Conservation (phyloP, 2,113 vertebrate species). For the Cricetomys ansorgei region DNA sequence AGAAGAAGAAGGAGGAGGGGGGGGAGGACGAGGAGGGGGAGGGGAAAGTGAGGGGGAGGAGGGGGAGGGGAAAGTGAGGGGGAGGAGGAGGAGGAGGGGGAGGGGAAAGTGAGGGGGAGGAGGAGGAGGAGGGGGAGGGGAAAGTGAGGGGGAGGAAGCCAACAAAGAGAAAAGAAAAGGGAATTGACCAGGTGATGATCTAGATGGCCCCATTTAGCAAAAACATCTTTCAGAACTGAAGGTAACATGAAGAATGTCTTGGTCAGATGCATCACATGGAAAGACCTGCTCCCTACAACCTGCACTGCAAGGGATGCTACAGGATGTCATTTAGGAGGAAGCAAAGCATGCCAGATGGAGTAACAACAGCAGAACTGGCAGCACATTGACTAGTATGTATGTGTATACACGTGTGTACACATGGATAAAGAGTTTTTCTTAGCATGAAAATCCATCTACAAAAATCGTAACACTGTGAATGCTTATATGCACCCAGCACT, state of each 20-base stretch:
- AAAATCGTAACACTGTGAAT: rapidly evolving
- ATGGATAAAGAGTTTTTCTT: background rate
- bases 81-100: background rate
- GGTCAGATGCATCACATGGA: rapidly evolving
- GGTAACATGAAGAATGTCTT: background rate
- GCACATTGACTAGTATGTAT: rapidly evolving
- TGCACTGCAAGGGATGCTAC: rapidly evolving
- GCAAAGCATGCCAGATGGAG: rapidly evolving
- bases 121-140: too few species aligned
- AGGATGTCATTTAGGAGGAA: background rate
- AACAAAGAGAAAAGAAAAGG: background rate
- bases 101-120: too few species aligned
- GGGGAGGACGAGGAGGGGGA: too few species aligned
- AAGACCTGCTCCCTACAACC: rapidly evolving
- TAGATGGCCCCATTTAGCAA: rapidly evolving
- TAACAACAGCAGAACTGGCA: rapidly evolving
- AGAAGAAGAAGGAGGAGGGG: background rate
- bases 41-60: too few species aligned
- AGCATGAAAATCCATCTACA: too few species aligned
- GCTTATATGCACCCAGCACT: rapidly evolving
- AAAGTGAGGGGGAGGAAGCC: rapidly evolving
- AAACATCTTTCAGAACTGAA: background rate
- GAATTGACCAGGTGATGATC: rapidly evolving
- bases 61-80: rapidly evolving
- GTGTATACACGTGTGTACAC: too few species aligned